Base-by-base conservation (phyloP, 2,888 invertebrate genomes). In the Acrobasis consociella region DNA sequence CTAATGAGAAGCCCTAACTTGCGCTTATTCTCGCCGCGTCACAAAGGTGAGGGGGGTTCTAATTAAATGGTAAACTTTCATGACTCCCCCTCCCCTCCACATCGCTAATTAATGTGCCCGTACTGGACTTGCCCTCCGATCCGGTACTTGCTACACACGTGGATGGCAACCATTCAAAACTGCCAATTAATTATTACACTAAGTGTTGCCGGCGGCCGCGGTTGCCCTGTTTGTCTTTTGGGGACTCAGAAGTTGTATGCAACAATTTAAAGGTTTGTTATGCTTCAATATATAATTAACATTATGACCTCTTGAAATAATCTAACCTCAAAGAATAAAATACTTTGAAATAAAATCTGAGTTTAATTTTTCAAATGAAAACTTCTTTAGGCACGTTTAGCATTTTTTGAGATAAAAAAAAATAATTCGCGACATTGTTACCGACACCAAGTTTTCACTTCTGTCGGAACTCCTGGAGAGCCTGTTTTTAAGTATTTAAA, bases 61-160 rank as follows among this genome's bases (percentile, higher is more conserved):
- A 93, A 93, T 93, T 92, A 92, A 91, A 91, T 91, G 91, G 91
- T 91, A 91, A 92, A 91, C 91, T 93, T 90, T 91, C 89, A 91
- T 87, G 90, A 88, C 85, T 80, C 81, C 79, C 74, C 72, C 80
- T 72, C 64, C 72, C 74, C 66, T 69, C 73, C 77, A 78, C 75
- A 78, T 78, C 85, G 86, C 90, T 92, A 92, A 92, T 92, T 91
- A 91, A 91, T 89, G 87, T 85, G 86, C 87, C 88, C 86, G 86
- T 82, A 75, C 80, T 78, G 85, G 86, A 82, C 86, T 76, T 76
- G 72, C 69, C 72, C 70, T 70, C 74, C 69, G 67, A 73, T 70
- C 72, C 72, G 70, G 73, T 70, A 68, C 69, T 68, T 67, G 68
- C 70, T 68, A 68, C 69, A 69, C 68, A 68, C 70, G 73, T 74